Base-by-base conservation (phyloP, 2,113 vertebrate genomes). In the Boleophthalmus pectinirostris region DNA sequence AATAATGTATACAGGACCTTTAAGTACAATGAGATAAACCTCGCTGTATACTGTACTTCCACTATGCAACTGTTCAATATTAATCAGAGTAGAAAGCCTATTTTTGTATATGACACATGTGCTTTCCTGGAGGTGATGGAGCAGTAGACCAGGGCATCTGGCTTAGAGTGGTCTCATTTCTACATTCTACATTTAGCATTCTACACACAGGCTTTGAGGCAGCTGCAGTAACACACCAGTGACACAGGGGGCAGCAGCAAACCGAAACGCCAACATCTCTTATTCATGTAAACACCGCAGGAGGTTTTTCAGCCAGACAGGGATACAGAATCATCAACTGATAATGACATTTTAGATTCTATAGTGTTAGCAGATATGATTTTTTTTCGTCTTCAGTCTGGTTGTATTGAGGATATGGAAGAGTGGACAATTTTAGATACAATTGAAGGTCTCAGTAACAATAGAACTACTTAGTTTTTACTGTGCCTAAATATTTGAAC, bases 241-340 rank as follows among this genome's bases (percentile, higher is more conserved):
- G 45, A 69, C 80, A 69, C 58, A 33, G 47, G 38, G 38, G 38
- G 78, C 13, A n/a, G 73, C 47, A 56, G 53, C 67, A 79, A 58
- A 75, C 83, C 75, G 60, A 82, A 80, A 57, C 56, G 29, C 73
- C 71, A 51, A 75, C 74, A 86, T 90, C 66, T 84, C 66, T 83
- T 82, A 89, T 88, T 88, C 64, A 91, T 68, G 2, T 29, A 45
- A 21, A 79, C 21, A 3, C 70, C 54, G 80, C 76, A 16, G 72
- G 70, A 71, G 83, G 45, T n/a, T 24, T 23, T 12, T 8, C 66
- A 33, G 69, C 46, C 51, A 72, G 29, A 69, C 78, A 67, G 68
- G 74, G 76, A 25, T 16, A 11, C 66, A 33, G 18, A 53, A 56
- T 61, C 75, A 29, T 77, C 35, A 63, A 16, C 49, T 53, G 29